phyloP scores from a whole-genome alignment of 2,888 invertebrate genomes.

The Agrotis segetum region DNA sequence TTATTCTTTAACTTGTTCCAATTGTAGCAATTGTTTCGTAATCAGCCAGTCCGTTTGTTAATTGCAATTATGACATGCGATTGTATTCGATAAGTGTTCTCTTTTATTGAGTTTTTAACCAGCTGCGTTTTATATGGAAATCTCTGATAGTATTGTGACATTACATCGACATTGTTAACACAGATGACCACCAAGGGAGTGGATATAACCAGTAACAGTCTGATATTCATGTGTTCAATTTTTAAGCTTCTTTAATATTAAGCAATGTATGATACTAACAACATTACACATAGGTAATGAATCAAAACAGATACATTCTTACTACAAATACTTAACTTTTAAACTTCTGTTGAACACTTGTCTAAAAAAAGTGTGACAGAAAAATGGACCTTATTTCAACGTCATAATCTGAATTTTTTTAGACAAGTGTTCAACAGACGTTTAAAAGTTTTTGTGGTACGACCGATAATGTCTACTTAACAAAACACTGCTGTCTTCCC shows the following conservation, averaged over 20 bases:
- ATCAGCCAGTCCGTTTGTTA: constrained; percentile 40
- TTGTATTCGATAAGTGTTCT: constrained; percentile 47
- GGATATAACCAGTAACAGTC: no score
- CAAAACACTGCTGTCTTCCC: constrained; percentile 25
- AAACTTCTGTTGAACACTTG: no score
- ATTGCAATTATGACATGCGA: constrained; percentile 52
- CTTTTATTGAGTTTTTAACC: constrained; percentile 36
- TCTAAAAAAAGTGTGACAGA: no score
- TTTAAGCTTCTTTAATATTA: background rate
- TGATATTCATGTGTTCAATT: background rate
- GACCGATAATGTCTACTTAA: constrained; percentile 14
- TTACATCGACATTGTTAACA: no score
- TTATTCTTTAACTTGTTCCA: constrained; percentile 20
- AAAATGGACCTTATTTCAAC: no score
- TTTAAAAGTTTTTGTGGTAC: no score
- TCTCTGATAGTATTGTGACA: background rate
- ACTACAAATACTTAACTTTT: no score
- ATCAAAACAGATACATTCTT: constrained; percentile 28
- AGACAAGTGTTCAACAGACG: no score
- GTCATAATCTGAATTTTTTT: no score
- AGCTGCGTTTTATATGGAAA: constrained; percentile 9
- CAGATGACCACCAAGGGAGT: no score
- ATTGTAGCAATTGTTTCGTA: constrained; percentile 34
- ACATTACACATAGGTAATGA: background rate
- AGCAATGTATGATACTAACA: background rate